Evolutionary conservation across 2,797 vertebrate genomes (phyloP), one percentile per base, ranked within the genome.

Genomic region (Poeciliopsis turneri): DNA sequence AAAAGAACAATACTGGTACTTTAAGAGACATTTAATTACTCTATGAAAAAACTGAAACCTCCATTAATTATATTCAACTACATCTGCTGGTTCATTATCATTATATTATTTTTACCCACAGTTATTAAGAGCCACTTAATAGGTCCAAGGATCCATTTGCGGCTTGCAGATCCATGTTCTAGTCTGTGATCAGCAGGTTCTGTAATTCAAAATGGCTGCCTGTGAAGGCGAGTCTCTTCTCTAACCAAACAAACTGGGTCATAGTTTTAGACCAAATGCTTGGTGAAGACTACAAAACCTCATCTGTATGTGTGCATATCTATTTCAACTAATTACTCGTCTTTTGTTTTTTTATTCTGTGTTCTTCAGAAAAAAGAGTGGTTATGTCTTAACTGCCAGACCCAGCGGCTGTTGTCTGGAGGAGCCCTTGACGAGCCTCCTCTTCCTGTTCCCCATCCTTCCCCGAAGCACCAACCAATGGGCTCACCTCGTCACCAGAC

Each of bases 341-440:
- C 76, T 53, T 20, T 59, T 72, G 20, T 59, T 13, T 75, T 30
- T 39, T 33, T 79, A 12, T 84, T 25, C 51, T 82, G 16, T 78
- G 73, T 90, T 46, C 92, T 94, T 89, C 95, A 99, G 98, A 99
- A 99, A 94, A 98, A 98, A 2, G 98, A 99, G 89, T 99, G 98
- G 98, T 95, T 99, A 64, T 99, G 98, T 95, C 96, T 99, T 90
- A 99, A 98, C 95, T 99, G 98, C 96, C 98, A 99, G 96, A 99
- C 98, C 41, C 97, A 98, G 91, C 94, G 98, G 84, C 92, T 99
- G 79, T 95, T 99, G 79, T 97, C 98, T 28, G 98, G 98, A 90
- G 96, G 95, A 0, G 90, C 89, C 85, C 95, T 98, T 0, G 98
- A 97, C 3, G 97, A 98, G 28, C 94, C 95, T 70, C 93, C 96